phyloP scores from a whole-genome alignment of 2,113 vertebrate genomes.

The Polyodon spathula region DNA sequence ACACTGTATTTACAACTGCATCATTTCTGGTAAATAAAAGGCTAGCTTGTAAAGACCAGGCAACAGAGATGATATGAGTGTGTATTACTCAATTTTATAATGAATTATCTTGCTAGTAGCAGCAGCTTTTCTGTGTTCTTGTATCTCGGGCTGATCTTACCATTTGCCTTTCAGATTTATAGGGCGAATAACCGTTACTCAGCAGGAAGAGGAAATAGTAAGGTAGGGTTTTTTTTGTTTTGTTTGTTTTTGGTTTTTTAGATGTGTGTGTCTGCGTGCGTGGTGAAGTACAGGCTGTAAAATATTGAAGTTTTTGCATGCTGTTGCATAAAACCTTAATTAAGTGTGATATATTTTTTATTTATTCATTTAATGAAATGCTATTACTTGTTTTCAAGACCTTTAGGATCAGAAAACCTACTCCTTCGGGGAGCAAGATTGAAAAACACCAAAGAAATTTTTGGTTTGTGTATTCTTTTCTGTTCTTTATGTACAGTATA shows the following conservation, averaged over 20 bases:
- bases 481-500: neutral
- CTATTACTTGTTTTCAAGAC: constrained; percentile 49
- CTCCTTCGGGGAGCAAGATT: constrained; percentile 92
- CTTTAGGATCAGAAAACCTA: constrained; percentile 88
- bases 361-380: neutral
- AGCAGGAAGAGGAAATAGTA: constrained; percentile 83
- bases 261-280: no score
- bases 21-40: no score
- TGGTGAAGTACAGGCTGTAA: no score
- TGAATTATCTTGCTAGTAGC: no score
- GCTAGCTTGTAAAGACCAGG: no score
- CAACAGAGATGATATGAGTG: no score
- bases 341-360: no score
- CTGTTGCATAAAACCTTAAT: no score
- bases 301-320: no score
- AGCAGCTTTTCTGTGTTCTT: neutral
- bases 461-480: constrained; percentile 50
- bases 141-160: neutral
- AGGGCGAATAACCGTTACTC: constrained; percentile 80
- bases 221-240: constrained; percentile 58
- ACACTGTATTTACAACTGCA: no score
- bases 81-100: no score
- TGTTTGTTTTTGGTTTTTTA: constrained; percentile 33
- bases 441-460: constrained; percentile 98
- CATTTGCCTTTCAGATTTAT: constrained; percentile 69